Conservation (phyloP, 2,797 vertebrate species). For the Propithecus perrieri region DNA sequence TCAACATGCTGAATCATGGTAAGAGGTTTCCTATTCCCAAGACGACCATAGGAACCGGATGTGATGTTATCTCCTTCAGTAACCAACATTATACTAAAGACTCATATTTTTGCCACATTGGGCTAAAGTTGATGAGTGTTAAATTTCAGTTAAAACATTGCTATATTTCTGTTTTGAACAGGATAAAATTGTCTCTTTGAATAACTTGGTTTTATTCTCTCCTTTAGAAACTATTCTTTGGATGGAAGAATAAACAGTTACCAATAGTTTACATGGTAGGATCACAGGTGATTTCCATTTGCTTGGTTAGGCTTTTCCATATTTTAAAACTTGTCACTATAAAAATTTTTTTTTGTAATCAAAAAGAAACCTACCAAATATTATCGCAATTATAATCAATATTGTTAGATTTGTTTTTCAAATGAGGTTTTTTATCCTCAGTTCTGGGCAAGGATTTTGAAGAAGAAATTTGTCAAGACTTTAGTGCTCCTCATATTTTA, state of each 20-base stretch:
- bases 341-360: background rate
- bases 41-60: background rate
- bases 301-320: background rate
- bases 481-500: background rate
- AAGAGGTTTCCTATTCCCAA: slow-evolving; percentile 18
- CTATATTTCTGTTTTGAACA: background rate
- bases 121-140: background rate
- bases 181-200: background rate
- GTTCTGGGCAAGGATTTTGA: background rate
- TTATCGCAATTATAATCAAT: background rate
- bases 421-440: background rate
- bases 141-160: background rate
- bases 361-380: background rate
- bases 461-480: background rate
- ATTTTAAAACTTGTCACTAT: slow-evolving; percentile 25
- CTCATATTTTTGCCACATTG: background rate
- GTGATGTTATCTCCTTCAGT: background rate
- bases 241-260: slow-evolving; percentile 13
- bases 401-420: too few species aligned
- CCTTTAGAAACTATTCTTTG: slow-evolving; percentile 25
- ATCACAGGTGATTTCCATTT: background rate
- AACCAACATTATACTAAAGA: background rate
- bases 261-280: background rate
- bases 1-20: background rate
- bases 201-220: slow-evolving; percentile 41